Base-by-base conservation (phyloP, 1,140 invertebrate genomes). In the Drosophila rufa region DNA sequence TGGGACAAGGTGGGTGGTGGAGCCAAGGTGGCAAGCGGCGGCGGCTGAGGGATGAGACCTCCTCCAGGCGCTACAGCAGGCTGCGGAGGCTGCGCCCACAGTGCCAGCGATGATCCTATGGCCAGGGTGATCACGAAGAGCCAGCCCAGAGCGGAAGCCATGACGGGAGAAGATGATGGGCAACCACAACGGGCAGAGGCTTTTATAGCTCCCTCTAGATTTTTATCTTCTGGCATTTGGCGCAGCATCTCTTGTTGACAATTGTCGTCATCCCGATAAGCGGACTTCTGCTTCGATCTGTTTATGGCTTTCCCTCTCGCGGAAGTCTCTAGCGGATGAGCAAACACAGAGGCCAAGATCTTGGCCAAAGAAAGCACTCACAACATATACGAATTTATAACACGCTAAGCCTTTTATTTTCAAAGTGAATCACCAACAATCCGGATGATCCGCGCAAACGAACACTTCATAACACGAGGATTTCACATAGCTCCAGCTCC, bases 401-500 rank as follows among this genome's bases (percentile, higher is more conserved):
- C 84, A 85, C 61, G 77, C 75, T 81, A 75, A 77, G 77, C 83
- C 3, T 55, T 87, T 87, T 87, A 87, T 87, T 87, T 73, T 56
- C 77, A 79, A 86, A 82, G 56, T 82, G 73, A 82, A 84, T 76
- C 65, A 85, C 66, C 79, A 86, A 86, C 70, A 87, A 70, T 87
- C 62, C 75, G 78, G 51, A 70, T 67, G 57, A 75, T 67, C 75
- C 82, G 62, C 82, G 62, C 73, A 89, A 86, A 89, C 83, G 68
- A 87, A 87, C 84, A 89, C 84, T 55, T 56, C 30, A 57, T 61
- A 73, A 69, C 30, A 67, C 27, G 51, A 51, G 55, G 45, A 68
- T 58, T 43, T 38, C 51, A 71, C 45, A 71, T 38, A 68, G 40
- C 64, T 68, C 33, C 68, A 68, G 48, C 64, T 68, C 33, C 68